These are phyloP conservation scores for Sarcophaga rosellei DNA, from an alignment of 2,888 invertebrate species.

Conservation along the genomic window DNA sequence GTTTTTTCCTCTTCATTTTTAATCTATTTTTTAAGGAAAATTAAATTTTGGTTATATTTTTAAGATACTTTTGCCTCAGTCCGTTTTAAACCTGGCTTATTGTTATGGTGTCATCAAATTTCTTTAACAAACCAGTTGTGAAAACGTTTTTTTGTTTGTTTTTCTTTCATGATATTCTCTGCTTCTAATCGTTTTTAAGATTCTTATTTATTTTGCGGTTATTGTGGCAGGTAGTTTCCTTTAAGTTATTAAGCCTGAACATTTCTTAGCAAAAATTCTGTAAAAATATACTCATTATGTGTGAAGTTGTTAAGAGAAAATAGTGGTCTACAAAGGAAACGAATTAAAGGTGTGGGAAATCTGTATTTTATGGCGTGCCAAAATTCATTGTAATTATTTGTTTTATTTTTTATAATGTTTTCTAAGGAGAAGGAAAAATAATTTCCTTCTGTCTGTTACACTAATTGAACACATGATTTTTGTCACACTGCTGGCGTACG, in stretches of 20 bases:
- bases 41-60: conserved; percentile 44
- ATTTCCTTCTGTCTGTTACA: no score
- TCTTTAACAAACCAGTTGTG: background rate
- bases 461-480: no score
- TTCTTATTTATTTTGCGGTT: conserved; percentile 42
- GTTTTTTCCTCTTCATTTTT: background rate
- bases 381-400: no score
- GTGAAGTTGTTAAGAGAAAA: conserved; percentile 40
- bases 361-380: background rate
- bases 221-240: conserved; percentile 30
- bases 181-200: background rate
- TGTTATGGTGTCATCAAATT: background rate
- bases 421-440: no score
- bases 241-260: conserved; percentile 2
- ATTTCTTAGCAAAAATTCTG: conserved; percentile 11
- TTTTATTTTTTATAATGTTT: no score
- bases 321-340: background rate
- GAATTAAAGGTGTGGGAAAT: background rate
- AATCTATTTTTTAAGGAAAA: conserved; percentile 15
- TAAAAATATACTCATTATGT: conserved; percentile 35
- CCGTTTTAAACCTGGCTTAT: no score
- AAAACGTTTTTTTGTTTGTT: conserved; percentile 12
- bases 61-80: background rate
- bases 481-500: no score
- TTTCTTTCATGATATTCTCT: background rate